Percentiles rank a stretch among this genome's conserved stretches.
These are phyloP conservation scores for Pachycephala philippinensis DNA, from an alignment of 2,113 vertebrate genomes.

Conservation along the genomic window DNA sequence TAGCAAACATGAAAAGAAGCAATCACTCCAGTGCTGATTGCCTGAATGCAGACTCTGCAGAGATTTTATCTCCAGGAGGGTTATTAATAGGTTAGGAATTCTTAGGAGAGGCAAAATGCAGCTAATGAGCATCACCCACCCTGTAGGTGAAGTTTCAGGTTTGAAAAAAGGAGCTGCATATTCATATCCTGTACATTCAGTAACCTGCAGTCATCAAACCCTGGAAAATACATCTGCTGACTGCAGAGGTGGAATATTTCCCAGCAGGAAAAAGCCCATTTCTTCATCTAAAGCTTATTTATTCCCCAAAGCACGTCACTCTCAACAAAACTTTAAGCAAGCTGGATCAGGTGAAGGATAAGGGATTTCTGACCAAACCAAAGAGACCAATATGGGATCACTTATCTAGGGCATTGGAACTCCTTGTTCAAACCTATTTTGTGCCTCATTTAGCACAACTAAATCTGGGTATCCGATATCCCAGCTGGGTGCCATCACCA, in stretches of 20 bases:
- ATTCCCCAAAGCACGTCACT: not conserved
- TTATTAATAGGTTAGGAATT: not conserved
- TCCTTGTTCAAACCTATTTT: not conserved
- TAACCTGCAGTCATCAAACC: not conserved
- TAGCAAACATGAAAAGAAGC: not conserved
- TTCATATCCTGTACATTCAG: not conserved
- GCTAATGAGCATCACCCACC: not conserved
- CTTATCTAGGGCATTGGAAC: not conserved
- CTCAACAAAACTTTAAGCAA: not conserved
- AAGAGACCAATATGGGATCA: not conserved
- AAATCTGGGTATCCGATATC: not conserved
- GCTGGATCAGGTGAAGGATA: not conserved
- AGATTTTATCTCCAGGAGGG: constrained; percentile 5
- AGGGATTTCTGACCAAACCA: not conserved
- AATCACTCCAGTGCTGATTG: not conserved
- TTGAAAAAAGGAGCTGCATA: not conserved
- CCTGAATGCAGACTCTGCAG: not conserved
- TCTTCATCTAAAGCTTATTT: not conserved
- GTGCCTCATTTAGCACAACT: not conserved
- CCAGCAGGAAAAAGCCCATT: not conserved
- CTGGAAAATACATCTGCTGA: not conserved
- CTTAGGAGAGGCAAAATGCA: not conserved
- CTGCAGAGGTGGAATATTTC: not conserved
- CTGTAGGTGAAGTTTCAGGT: not conserved
- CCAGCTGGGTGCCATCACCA: not conserved